Evolutionary conservation across 1,140 invertebrate genomes (phyloP).

Genomic region (Aradophagus sp.): DNA sequence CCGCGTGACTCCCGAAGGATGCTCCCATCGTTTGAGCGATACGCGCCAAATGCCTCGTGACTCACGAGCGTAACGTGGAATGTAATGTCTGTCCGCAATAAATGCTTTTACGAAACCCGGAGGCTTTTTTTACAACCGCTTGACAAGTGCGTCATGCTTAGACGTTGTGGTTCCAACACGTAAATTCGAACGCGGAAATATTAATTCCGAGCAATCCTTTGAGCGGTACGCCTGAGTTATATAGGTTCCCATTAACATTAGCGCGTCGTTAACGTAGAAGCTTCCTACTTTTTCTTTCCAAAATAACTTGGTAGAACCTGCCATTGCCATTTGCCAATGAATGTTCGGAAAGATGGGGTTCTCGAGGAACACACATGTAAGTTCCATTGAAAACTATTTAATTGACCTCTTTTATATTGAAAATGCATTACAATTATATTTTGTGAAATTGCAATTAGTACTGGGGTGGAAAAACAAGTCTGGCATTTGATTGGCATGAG

Average conservation of each 20-base stretch:
- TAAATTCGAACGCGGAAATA: slow-evolving; percentile 53
- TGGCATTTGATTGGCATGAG: too few relatives aligned
- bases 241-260: slow-evolving; percentile 40
- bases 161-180: too few relatives aligned
- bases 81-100: slow-evolving; percentile 47
- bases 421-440: too few relatives aligned
- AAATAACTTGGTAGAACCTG: too few relatives aligned
- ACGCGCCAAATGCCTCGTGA: slow-evolving; percentile 55
- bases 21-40: slow-evolving; percentile 47
- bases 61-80: slow-evolving; percentile 61
- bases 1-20: slow-evolving; percentile 48
- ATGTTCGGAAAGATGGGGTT: too few relatives aligned
- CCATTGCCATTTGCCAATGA: too few relatives aligned
- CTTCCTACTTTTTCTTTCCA: slow-evolving; percentile 5
- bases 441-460: too few relatives aligned
- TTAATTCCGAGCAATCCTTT: slow-evolving; percentile 42
- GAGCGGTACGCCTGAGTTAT: slow-evolving; percentile 17
- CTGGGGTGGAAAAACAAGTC: too few relatives aligned
- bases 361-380: too few relatives aligned
- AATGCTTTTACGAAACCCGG: slow-evolving; percentile 39
- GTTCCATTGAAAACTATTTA: too few relatives aligned
- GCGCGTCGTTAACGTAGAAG: slow-evolving; percentile 7
- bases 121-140: slow-evolving; percentile 50
- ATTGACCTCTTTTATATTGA: too few relatives aligned
- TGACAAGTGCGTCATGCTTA: slow-evolving; percentile 49